Evolutionary conservation across 2,888 invertebrate species (phyloP).

Genomic region (Xylota segnis): DNA sequence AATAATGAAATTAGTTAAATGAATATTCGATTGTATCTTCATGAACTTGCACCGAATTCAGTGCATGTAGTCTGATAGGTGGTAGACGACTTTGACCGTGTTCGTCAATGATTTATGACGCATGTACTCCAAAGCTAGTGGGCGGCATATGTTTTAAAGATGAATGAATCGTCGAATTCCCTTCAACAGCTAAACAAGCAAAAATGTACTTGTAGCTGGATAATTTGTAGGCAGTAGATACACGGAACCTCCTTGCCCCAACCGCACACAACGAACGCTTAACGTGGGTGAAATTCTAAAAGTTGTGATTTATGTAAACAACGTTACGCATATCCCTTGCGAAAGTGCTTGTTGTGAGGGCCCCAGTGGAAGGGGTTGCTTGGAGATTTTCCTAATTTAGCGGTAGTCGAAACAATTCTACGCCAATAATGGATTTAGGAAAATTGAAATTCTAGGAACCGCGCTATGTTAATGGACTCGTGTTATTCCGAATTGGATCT

Average conservation of each 20-base stretch:
- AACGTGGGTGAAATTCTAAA: not conserved
- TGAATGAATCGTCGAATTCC: conserved; percentile 3
- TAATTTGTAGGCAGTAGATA: not conserved
- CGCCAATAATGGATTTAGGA: conserved; percentile 45
- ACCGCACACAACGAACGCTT: not conserved
- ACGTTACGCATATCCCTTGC: not conserved
- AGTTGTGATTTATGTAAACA: conserved; percentile 25
- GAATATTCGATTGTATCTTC: conserved; percentile 65
- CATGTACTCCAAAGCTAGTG: not conserved
- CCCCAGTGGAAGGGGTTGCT: conserved; percentile 2
- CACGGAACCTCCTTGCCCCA: not conserved
- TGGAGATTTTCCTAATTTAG: conserved; percentile 24
- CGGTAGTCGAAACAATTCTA: conserved; percentile 32
- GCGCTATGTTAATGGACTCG: conserved; percentile 8
- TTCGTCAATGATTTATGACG: conserved; percentile 36
- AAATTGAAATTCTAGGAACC: conserved; percentile 40
- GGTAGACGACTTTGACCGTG: not conserved
- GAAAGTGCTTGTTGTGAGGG: not conserved
- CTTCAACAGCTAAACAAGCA: not conserved
- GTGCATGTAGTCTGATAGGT: not conserved
- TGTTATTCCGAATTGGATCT: conserved; percentile 32
- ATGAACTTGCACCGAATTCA: not conserved
- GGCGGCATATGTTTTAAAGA: not conserved
- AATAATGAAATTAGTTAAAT: conserved; percentile 63
- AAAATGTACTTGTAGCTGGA: not conserved